Percentiles rank a stretch among this genome's conserved stretches.
Evolutionary conservation across 2,113 vertebrate species (phyloP).

Genomic region (Smithornis capensis): DNA sequence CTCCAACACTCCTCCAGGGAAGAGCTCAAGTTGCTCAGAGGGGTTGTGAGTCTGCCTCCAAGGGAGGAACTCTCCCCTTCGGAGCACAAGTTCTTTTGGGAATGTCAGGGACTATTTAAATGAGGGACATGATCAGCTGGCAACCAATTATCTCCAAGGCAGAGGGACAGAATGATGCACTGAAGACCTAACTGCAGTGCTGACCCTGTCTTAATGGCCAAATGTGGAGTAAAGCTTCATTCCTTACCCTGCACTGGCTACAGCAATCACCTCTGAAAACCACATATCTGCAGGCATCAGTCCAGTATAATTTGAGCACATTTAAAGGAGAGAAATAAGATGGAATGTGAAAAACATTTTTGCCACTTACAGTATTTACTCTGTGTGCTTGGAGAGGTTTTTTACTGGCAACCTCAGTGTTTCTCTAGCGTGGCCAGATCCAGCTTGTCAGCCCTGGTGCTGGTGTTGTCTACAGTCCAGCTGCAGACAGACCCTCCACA

Average conservation of each 20-base stretch:
- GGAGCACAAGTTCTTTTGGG: background rate
- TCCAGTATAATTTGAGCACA: background rate
- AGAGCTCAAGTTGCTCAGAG: background rate
- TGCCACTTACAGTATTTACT: background rate
- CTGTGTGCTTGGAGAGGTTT: background rate
- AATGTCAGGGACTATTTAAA: background rate
- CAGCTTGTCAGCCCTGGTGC: background rate
- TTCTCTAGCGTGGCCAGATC: background rate
- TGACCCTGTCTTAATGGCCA: background rate
- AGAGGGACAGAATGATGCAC: background rate
- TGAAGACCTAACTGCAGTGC: background rate
- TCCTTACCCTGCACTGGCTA: background rate
- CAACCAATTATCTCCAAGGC: background rate
- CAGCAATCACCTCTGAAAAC: background rate
- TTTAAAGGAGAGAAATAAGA: background rate
- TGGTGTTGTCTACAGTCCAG: background rate
- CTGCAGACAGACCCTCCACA: background rate
- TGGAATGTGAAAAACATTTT: background rate
- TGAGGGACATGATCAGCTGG: background rate
- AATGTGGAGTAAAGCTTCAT: rapidly evolving
- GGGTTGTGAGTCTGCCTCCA: background rate
- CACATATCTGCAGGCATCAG: background rate
- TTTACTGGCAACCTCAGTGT: background rate
- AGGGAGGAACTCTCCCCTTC: too few species aligned
- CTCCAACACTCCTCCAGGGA: background rate